Evolutionary conservation across 1,140 invertebrate species (phyloP), one percentile per base, ranked within the genome.

Genomic region (Bombus terrestris): DNA sequence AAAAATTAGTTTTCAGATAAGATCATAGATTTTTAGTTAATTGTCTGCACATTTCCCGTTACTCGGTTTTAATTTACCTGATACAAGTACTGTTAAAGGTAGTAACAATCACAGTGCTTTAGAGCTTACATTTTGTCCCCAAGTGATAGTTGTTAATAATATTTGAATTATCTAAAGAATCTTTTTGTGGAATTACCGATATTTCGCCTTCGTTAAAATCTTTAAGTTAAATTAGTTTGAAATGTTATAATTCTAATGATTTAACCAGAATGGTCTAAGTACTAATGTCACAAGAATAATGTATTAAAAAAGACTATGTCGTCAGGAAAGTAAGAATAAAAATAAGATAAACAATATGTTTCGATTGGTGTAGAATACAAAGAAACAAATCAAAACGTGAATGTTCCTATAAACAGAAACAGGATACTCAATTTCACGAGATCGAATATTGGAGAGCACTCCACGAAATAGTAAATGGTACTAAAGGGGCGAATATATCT

Each of bases 401-500:
- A 43, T 22, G 15, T 43, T 73, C 3, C 6, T 22, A 22, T 37
- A 73, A 73, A 1, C 28, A 72, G 71, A 73, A 43, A 43, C 2
- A 41, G 15, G 69, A 71, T 71, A 71, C 41, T 41, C 13, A 47
- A 73, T 73, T 73, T 43, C n/a, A 43, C 8, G 28, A 13, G 69
- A 71, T 47, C 71, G 71, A 73, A 71, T 73, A 43, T 73, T 22
- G 41, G 43, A 47, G 41, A 32, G n/a, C 71, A 43, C 71, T 73
- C 15, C n/a, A 32, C 41, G 69, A 43, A 73, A 43, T 15, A 43
- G 41, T 6, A 72, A 73, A 72, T n/a, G 69, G 69, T 41, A 15
- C 41, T 73, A 43, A n/a, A 73, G 71, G 71, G 71, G 41, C 71
- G 71, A 73, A 73, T 73, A 47, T 47, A 73, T 73, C 71, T 47